phyloP scores from a whole-genome alignment of 2,797 vertebrate genomes.

The Scomberomorus guttatus region DNA sequence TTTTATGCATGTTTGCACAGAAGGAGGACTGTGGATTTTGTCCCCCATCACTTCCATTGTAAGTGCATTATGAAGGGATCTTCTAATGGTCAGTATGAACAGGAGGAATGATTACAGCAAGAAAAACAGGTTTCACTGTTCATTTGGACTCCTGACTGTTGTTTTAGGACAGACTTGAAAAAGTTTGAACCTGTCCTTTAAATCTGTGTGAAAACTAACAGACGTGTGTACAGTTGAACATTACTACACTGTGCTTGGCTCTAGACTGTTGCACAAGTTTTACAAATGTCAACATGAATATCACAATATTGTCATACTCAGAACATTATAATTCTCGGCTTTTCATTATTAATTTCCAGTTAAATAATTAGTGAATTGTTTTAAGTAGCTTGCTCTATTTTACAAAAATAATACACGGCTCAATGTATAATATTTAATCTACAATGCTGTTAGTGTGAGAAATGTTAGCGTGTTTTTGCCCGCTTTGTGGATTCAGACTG shows the following conservation, averaged over 20 bases:
- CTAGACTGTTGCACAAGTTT: slow-evolving; percentile 4
- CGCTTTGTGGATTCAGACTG: background rate
- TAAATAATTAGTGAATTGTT: background rate
- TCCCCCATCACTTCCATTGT: too few species aligned
- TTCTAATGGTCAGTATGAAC: too few species aligned
- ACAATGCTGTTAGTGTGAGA: background rate
- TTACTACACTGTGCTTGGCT: background rate
- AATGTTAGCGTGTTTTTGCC: background rate
- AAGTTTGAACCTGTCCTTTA: too few species aligned
- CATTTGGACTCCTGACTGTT: too few species aligned
- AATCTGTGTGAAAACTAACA: slow-evolving; percentile 5
- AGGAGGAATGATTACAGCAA: too few species aligned
- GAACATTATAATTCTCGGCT: background rate
- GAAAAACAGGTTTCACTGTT: too few species aligned
- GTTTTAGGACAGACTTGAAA: too few species aligned
- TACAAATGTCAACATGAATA: background rate
- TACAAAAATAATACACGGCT: slow-evolving; percentile 14
- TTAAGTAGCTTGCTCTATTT: background rate
- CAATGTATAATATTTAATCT: background rate
- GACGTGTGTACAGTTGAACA: background rate
- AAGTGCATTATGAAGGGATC: too few species aligned
- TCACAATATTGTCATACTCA: background rate
- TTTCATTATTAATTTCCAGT: background rate
- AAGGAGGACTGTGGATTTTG: too few species aligned
- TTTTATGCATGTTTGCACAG: too few species aligned